Evolutionary conservation across 2,113 vertebrate species (phyloP).

Genomic region (Oncorhynchus clarkii): DNA sequence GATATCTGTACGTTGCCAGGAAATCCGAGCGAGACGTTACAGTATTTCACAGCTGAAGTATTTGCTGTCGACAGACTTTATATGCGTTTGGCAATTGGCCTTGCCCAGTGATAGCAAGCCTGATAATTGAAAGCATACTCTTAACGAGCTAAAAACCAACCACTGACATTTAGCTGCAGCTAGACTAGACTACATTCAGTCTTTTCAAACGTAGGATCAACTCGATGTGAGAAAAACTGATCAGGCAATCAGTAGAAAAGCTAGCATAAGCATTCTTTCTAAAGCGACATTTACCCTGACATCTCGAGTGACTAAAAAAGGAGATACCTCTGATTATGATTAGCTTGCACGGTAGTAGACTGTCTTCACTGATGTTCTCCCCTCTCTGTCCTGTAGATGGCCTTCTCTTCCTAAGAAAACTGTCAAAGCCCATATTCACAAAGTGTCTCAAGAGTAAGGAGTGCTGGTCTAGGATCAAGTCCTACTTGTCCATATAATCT

Average conservation of each 20-base stretch:
- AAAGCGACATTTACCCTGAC: conserved; percentile 51
- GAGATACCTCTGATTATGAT: conserved; percentile 36
- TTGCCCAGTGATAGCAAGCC: neutral
- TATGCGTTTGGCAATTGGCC: neutral
- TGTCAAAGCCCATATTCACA: neutral
- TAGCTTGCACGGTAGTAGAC: neutral
- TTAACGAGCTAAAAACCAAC: neutral
- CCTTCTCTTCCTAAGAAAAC: conserved; percentile 32
- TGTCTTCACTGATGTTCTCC: neutral
- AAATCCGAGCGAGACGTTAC: conserved; percentile 32
- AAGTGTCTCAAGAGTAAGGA: too few relatives aligned
- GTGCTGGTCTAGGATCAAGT: neutral
- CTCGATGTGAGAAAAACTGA: neutral
- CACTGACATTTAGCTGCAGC: neutral
- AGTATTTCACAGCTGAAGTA: conserved; percentile 33
- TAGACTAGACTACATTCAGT: neutral
- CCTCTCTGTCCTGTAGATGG: conserved; percentile 42
- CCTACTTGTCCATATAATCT: too few relatives aligned
- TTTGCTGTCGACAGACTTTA: conserved; percentile 43
- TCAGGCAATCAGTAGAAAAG: neutral
- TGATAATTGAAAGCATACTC: conserved; percentile 60
- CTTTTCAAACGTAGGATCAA: neutral
- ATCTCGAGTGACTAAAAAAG: conserved; percentile 36
- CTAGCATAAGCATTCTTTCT: conserved; percentile 27
- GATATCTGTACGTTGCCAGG: conserved; percentile 55